These are phyloP conservation scores for Lepus europaeus DNA, from an alignment of 2,113 vertebrate genomes.

Conservation along the genomic window DNA sequence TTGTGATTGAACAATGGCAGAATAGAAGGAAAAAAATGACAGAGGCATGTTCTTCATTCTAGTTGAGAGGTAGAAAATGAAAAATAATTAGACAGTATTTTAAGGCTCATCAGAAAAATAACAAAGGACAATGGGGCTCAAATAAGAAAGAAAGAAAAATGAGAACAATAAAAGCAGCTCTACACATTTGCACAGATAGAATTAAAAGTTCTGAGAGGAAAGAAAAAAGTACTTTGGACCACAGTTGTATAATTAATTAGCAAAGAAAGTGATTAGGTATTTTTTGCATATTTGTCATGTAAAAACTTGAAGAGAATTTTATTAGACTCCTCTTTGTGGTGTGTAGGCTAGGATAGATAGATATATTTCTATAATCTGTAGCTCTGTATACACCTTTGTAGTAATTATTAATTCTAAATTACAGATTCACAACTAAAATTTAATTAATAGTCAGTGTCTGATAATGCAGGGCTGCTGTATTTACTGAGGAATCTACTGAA, in stretches of 20 bases:
- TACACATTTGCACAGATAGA: background rate
- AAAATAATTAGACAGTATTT: background rate
- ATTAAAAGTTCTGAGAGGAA: background rate
- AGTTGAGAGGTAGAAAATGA: background rate
- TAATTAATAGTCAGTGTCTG: background rate
- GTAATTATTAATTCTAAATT: background rate
- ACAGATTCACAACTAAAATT: background rate
- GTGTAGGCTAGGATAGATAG: background rate
- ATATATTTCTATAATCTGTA: background rate
- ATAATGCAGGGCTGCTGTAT: background rate
- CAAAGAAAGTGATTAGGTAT: background rate
- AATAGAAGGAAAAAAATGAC: background rate
- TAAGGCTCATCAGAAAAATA: background rate
- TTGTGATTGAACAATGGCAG: background rate
- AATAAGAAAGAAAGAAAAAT: background rate
- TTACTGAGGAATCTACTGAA: slow-evolving; percentile 27
- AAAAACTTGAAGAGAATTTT: background rate
- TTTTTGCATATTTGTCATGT: background rate
- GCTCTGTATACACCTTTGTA: background rate
- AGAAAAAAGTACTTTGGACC: background rate
- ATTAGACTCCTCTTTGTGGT: background rate
- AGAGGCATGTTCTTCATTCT: background rate
- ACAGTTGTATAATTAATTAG: background rate
- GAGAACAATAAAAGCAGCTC: background rate
- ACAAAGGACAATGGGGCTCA: background rate